phyloP scores from a whole-genome alignment of 2,113 vertebrate genomes.

The Cyprinodon brontotheroides region DNA sequence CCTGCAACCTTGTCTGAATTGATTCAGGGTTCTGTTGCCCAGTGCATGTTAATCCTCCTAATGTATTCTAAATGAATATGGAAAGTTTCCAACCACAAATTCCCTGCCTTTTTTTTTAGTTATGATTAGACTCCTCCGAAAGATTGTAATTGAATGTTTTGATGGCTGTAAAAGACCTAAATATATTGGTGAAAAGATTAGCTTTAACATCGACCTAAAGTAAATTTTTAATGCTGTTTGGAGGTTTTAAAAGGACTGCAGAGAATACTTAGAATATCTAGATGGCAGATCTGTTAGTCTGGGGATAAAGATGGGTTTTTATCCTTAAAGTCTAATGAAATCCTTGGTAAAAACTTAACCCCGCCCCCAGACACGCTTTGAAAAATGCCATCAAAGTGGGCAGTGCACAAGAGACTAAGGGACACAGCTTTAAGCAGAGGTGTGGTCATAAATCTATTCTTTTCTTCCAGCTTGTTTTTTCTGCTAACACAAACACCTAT shows the following conservation, averaged over 20 bases:
- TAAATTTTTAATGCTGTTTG: no score
- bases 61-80: not conserved
- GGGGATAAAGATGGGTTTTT: no score
- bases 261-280: no score
- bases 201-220: no score
- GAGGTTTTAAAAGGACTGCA: not conserved
- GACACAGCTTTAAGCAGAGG: no score
- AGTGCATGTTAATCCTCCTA: not conserved
- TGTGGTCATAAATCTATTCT: not conserved
- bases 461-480: not conserved
- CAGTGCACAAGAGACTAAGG: no score
- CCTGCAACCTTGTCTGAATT: not conserved
- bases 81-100: not conserved
- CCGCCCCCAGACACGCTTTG: no score
- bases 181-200: no score
- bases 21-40: not conserved
- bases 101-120: not conserved
- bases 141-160: not conserved
- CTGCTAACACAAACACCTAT: not conserved
- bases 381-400: no score
- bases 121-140: not conserved
- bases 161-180: constrained; percentile 18
- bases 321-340: no score
- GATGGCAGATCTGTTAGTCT: no score
- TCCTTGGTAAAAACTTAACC: no score